Evolutionary conservation across 2,797 vertebrate species (phyloP).

Genomic region (Aselliscus stoliczkanus): DNA sequence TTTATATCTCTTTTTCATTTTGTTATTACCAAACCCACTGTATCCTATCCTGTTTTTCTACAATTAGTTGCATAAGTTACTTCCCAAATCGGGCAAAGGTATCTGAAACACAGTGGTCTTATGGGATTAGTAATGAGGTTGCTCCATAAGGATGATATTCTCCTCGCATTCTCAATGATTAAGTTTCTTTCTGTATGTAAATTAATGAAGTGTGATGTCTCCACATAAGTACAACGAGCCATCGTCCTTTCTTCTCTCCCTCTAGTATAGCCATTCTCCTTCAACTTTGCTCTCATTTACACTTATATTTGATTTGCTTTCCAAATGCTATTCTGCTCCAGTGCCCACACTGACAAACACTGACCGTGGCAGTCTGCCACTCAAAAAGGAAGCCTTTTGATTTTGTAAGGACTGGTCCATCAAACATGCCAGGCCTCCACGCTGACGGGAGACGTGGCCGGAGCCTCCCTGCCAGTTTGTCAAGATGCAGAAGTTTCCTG

Average conservation of each 20-base stretch:
- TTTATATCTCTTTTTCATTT: background rate
- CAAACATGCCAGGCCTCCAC: background rate
- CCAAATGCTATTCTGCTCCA: conserved; percentile 50
- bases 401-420: conserved; percentile 51
- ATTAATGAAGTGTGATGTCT: background rate
- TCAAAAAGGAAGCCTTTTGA: conserved; percentile 54
- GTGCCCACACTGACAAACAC: conserved; percentile 49
- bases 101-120: background rate
- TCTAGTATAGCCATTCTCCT: background rate
- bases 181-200: background rate
- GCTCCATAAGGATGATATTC: background rate
- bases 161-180: background rate
- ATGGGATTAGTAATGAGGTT: background rate
- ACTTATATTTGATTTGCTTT: conserved; percentile 32
- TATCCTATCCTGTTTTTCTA: background rate
- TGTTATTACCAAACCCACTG: background rate
- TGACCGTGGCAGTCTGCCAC: conserved; percentile 35
- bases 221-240: background rate
- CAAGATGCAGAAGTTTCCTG: background rate
- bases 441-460: background rate
- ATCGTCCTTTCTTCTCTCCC: background rate
- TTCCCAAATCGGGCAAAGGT: background rate
- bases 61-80: background rate
- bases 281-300: background rate
- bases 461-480: conserved; percentile 18